A percentile compares a stretch with the other conserved stretches of the same genome.
Evolutionary conservation across 2,113 vertebrate genomes (phyloP).

Genomic region (Pteropus alecto): DNA sequence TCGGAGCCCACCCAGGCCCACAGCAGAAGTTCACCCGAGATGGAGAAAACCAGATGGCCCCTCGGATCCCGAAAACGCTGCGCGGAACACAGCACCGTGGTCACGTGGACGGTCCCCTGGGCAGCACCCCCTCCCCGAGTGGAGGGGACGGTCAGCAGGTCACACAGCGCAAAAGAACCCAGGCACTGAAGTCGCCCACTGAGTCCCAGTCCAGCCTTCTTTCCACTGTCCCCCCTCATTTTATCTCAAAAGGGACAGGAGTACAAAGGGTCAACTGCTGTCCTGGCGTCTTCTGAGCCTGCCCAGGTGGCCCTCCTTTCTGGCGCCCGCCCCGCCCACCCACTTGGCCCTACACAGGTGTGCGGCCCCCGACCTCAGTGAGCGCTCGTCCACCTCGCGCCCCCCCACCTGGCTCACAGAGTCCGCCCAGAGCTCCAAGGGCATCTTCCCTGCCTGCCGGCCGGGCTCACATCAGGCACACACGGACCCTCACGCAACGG

Average conservation of each 20-base stretch:
- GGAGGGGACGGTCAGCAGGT: background rate
- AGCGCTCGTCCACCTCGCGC: background rate
- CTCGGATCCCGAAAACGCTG: background rate
- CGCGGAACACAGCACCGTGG: background rate
- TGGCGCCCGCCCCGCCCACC: background rate
- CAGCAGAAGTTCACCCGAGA: background rate
- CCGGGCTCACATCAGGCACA: no score
- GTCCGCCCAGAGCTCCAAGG: background rate
- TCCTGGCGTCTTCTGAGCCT: background rate
- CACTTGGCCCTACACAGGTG: background rate
- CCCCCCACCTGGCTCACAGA: background rate
- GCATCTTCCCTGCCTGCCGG: background rate
- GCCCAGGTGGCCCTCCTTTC: background rate
- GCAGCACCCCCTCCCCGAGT: no score
- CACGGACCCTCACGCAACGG: fast-evolving
- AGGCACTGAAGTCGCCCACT: fast-evolving
- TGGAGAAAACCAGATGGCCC: background rate
- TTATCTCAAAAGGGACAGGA: background rate
- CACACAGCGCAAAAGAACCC: background rate
- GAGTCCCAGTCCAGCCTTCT: background rate
- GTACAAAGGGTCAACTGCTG: fast-evolving
- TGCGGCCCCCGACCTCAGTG: background rate
- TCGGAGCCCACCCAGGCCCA: background rate
- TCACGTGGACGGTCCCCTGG: background rate
- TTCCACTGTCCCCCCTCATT: background rate